Evolutionary conservation across 92 coral and sea anemone species (phyloP), one percentile per base, ranked within the genome.

Genomic region (Palythoa caribaeorum): DNA sequence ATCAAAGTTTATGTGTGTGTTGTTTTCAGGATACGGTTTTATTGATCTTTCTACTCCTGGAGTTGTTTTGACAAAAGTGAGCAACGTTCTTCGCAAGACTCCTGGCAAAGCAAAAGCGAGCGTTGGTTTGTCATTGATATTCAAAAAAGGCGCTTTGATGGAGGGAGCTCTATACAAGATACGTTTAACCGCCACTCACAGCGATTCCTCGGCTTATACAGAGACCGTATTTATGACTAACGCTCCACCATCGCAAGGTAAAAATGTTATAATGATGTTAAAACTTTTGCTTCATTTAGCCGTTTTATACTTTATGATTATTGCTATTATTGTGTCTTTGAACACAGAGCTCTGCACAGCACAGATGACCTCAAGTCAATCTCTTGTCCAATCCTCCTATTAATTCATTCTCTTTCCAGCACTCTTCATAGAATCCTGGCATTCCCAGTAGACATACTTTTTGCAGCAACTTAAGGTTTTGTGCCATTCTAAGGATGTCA

Each of bases 231-330:
- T 95, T 44, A 78, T 83, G 9, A 92, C 96, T 1, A 95, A 95
- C 76, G 89, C 93, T 9, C 90, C 96, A 2, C 98, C 98, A 20
- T 72, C 90, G 6, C 72, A 83, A 92, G 98, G 98, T 93, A 44
- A 78, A 75, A 38, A 20, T 15, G 50, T 1, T 15, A 60, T 2
- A 9, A 60, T 10, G 5, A 9, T 10, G n/a, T n/a, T n/a, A n/a
- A n/a, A n/a, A n/a, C n/a, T n/a, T n/a, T n/a, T n/a, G n/a, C n/a
- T n/a, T n/a, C n/a, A n/a, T n/a, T n/a, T n/a, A n/a, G n/a, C n/a
- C n/a, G n/a, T n/a, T n/a, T n/a, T n/a, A n/a, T n/a, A n/a, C n/a
- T n/a, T n/a, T n/a, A n/a, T n/a, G n/a, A n/a, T n/a, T n/a, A n/a
- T n/a, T n/a, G n/a, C n/a, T n/a, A n/a, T n/a, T n/a, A n/a, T n/a